A percentile compares a stretch with the other conserved stretches of the same genome.
Evolutionary conservation across 2,888 invertebrate genomes (phyloP).

Genomic region (Elysia crispata): DNA sequence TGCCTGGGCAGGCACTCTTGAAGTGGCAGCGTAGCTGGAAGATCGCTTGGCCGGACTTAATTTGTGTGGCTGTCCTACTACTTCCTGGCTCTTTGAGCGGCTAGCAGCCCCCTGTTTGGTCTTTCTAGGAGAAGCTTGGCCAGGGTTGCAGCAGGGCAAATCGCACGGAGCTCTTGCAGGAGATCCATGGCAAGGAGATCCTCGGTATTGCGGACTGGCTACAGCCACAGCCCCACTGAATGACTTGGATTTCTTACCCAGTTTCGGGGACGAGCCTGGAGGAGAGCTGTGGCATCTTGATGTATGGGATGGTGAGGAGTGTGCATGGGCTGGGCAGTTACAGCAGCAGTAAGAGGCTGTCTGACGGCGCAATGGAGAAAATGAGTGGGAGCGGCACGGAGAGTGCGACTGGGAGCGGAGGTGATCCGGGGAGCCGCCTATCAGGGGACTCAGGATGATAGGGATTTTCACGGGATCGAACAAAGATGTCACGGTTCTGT

Average conservation of each 20-base stretch:
- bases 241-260: conserved; percentile 31
- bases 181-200: conserved; percentile 3
- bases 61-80: conserved; percentile 30
- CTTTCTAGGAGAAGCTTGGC: neutral
- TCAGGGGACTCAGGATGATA: conserved; percentile 56
- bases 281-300: conserved; percentile 46
- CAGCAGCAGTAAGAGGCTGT: conserved; percentile 52
- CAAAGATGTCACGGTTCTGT: conserved; percentile 52
- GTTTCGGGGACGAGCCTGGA: conserved; percentile 9
- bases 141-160: no score
- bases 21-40: neutral
- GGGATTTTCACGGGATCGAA: conserved; percentile 66
- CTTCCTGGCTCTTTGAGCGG: conserved; percentile 33
- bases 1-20: neutral
- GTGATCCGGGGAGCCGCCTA: conserved; percentile 43
- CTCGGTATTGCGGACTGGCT: conserved; percentile 13
- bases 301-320: conserved; percentile 51
- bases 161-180: neutral
- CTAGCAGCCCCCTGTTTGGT: neutral
- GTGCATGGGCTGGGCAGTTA: conserved; percentile 58
- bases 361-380: conserved; percentile 50
- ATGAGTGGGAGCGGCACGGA: conserved; percentile 57
- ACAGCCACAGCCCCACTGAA: neutral
- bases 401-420: conserved; percentile 55
- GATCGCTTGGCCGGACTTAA: neutral